A percentile compares a stretch with the other conserved stretches of the same genome.
These are phyloP conservation scores for Trichogramma evanescens DNA, from an alignment of 2,888 invertebrate genomes.

Conservation along the genomic window DNA sequence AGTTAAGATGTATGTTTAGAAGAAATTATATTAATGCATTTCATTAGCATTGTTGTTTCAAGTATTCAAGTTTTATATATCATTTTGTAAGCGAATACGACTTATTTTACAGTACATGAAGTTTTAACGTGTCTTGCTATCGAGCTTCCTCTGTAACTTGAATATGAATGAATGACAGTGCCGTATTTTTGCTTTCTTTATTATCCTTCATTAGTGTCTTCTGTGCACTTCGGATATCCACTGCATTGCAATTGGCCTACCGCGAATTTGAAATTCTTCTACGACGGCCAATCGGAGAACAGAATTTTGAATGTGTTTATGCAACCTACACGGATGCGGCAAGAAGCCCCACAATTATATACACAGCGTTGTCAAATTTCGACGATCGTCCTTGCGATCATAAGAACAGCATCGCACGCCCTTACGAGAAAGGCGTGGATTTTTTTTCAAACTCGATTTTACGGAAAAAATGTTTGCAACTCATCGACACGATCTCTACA, in stretches of 20 bases:
- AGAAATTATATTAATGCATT: conserved; percentile 12
- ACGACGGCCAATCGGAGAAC: conserved; percentile 3
- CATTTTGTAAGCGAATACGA: not conserved
- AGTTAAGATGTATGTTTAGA: not conserved
- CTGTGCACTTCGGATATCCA: too few relatives aligned
- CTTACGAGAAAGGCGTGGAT: too few relatives aligned
- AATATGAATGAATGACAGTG: too few relatives aligned
- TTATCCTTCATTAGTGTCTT: too few relatives aligned
- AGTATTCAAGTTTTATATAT: not conserved
- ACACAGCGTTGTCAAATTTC: conserved; percentile 14
- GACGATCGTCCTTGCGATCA: not conserved
- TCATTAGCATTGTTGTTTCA: not conserved
- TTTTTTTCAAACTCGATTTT: too few relatives aligned
- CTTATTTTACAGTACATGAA: not conserved
- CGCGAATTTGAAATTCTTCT: conserved; percentile 4
- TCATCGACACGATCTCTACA: too few relatives aligned
- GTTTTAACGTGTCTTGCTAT: too few relatives aligned
- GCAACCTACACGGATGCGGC: conserved; percentile 1
- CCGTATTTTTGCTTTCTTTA: too few relatives aligned
- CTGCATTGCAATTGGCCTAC: too few relatives aligned
- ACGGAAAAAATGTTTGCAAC: too few relatives aligned
- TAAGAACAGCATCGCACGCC: not conserved
- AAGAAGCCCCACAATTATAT: not conserved
- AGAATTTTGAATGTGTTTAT: conserved; percentile 15
- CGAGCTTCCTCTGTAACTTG: too few relatives aligned